These are phyloP conservation scores for Stomatorhinus walkeri DNA, from an alignment of 2,797 vertebrate species.

Conservation along the genomic window DNA sequence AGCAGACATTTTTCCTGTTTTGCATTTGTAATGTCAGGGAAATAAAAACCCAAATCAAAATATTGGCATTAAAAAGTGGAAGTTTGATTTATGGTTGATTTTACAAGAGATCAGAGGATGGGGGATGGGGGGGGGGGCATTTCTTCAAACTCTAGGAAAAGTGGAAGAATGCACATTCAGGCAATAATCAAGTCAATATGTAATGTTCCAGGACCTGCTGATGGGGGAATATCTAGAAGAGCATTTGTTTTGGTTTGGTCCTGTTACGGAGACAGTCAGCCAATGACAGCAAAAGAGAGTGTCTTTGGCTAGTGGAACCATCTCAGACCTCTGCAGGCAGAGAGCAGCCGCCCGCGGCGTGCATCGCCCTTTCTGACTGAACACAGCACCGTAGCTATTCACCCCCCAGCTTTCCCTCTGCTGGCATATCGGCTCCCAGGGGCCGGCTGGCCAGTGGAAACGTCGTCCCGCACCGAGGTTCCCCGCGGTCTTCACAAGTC, in stretches of 20 bases:
- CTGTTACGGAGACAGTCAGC: not conserved
- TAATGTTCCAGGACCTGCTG: constrained; percentile 2
- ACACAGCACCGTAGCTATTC: not conserved
- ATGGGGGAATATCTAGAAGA: not conserved
- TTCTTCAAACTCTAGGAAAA: constrained; percentile 34
- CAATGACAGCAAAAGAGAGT: not conserved
- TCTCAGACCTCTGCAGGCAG: not conserved
- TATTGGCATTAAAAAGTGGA: constrained; percentile 28
- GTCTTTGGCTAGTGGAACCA: not conserved
- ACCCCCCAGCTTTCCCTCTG: constrained; percentile 24
- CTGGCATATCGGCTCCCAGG: constrained; percentile 13
- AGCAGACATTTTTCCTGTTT: constrained; percentile 33
- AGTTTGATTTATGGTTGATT: constrained; percentile 39
- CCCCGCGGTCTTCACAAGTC: constrained; percentile 29
- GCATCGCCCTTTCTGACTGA: constrained; percentile 17
- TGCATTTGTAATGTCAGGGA: constrained; percentile 30
- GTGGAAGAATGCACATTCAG: constrained; percentile 12
- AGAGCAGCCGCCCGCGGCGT: constrained; percentile 6
- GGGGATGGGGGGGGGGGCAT: constrained; percentile 7
- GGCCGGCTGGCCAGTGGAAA: constrained; percentile 21
- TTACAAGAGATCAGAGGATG: constrained; percentile 17
- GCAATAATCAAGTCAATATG: constrained; percentile 8
- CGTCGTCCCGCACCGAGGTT: constrained; percentile 26
- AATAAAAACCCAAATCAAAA: constrained; percentile 19
- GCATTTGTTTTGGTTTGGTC: not conserved